Evolutionary conservation across 2,888 invertebrate species (phyloP), one percentile per base, ranked within the genome.

Genomic region (Syritta pipiens): DNA sequence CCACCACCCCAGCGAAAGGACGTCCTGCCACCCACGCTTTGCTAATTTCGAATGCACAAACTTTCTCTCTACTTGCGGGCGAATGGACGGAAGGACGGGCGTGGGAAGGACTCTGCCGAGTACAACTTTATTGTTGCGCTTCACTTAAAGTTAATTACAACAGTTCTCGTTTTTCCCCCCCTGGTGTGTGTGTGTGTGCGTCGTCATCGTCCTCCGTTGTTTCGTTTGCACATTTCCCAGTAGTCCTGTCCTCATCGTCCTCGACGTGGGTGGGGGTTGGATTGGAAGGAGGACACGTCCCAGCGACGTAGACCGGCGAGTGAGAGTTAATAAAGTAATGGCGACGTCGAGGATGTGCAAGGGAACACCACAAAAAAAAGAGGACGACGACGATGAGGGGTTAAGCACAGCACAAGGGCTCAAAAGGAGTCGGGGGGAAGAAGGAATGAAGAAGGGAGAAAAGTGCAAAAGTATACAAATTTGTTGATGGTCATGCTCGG

Each of bases 101-200:
- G 14, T 26, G 42, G 28, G 9, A 24, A 7, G 12, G 14, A 5
- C 19, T 12, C 63, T 63, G 62, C 69, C 69, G 63, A 69, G 76
- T 69, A 69, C 37, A 69, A 76, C 59, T 71, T 76, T 65, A 71
- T 71, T 76, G 76, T 71, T 76, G 71, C 69, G 76, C 76, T 76
- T 76, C 71, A 76, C 71, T 76, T 76, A 63, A 76, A 76, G 76
- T 76, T 76, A 76, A 76, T 76, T 76, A 76, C 71, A 76, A 76
- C 19, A 26, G 48, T 37, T 59, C 53, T 42, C 22, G 24, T 24
- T 20, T 12, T 53, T 24, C 35, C 2, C 17, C 6, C 14, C 20
- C 42, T 28, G 12, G 30, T 59, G 26, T 32, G 1, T 20, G 30
- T 46, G 42, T 42, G 30, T 59, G 22, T 28, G n/a, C 17, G 10